Percentiles rank a stretch among this genome's conserved stretches.
phyloP scores from a whole-genome alignment of 2,797 vertebrate genomes.

The Threskiornis aethiopicus region DNA sequence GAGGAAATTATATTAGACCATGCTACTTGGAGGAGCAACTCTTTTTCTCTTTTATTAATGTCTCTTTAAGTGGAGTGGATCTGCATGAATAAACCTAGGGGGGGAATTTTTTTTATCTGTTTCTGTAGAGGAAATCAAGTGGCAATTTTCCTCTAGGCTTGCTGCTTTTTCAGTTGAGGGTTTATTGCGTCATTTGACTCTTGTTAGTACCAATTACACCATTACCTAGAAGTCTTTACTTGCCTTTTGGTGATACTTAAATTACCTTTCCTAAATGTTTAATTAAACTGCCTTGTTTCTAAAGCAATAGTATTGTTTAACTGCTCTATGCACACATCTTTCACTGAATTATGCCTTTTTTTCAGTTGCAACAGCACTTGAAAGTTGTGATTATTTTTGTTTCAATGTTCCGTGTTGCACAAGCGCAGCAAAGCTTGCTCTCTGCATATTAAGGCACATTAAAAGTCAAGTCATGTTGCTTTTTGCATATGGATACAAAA shows the following conservation, averaged over 20 bases:
- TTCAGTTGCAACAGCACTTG: not conserved
- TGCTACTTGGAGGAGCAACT: not conserved
- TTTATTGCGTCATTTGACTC: not conserved
- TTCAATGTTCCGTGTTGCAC: not conserved
- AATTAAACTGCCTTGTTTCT: not conserved
- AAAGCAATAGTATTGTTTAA: not conserved
- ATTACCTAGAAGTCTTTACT: not conserved
- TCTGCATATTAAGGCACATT: not conserved
- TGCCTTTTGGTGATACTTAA: not conserved
- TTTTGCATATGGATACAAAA: not conserved
- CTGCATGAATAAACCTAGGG: not conserved
- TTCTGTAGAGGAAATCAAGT: not conserved
- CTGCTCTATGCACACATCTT: accelerated
- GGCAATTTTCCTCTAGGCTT: not conserved
- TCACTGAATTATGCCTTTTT: not conserved
- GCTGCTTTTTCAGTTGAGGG: not conserved
- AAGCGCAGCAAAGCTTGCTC: not conserved
- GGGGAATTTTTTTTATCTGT: not conserved
- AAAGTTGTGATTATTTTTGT: not conserved
- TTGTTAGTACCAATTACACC: not conserved
- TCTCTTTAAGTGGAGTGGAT: not conserved
- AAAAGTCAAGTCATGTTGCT: not conserved
- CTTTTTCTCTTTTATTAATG: not conserved
- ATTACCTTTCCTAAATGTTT: not conserved
- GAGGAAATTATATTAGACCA: not conserved